Percentiles rank a stretch among this genome's conserved stretches.
Evolutionary conservation across 2,888 invertebrate species (phyloP).

Genomic region (Drosophila koepferae): DNA sequence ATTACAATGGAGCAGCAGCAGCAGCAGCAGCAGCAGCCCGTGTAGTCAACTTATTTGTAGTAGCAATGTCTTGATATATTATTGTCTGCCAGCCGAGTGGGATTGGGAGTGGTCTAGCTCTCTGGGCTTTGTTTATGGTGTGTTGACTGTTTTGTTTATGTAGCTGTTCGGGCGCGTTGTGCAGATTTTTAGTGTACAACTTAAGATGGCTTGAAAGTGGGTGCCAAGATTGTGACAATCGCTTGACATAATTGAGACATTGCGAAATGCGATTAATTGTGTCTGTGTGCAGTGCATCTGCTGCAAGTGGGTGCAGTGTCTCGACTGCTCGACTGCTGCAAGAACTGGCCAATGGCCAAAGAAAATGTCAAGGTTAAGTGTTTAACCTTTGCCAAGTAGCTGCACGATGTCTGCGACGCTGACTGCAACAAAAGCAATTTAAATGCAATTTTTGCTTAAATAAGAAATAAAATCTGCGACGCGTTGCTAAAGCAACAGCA

Average conservation of each 20-base stretch:
- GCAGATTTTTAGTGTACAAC: constrained; percentile 27
- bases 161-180: constrained; percentile 45
- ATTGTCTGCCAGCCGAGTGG: constrained; percentile 52
- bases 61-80: constrained; percentile 77
- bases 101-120: background rate
- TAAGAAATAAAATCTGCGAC: constrained; percentile 76
- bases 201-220: constrained; percentile 25
- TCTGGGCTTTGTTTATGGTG: constrained; percentile 64
- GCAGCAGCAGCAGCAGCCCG: constrained; percentile 14
- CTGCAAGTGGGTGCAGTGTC: constrained; percentile 9
- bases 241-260: constrained; percentile 83
- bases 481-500: constrained; percentile 43
- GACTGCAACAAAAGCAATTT: constrained; percentile 69
- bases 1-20: constrained; percentile 47
- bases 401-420: constrained; percentile 41
- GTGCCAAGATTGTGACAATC: constrained; percentile 62
- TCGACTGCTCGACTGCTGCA: background rate
- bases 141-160: constrained; percentile 69
- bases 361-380: constrained; percentile 79
- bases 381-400: constrained; percentile 67
- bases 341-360: constrained; percentile 38
- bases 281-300: constrained; percentile 4
- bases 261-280: constrained; percentile 66
- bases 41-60: constrained; percentile 71
- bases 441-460: constrained; percentile 81